Conservation (phyloP, 2,797 vertebrate genomes). For the Epinephelus malabaricus region DNA sequence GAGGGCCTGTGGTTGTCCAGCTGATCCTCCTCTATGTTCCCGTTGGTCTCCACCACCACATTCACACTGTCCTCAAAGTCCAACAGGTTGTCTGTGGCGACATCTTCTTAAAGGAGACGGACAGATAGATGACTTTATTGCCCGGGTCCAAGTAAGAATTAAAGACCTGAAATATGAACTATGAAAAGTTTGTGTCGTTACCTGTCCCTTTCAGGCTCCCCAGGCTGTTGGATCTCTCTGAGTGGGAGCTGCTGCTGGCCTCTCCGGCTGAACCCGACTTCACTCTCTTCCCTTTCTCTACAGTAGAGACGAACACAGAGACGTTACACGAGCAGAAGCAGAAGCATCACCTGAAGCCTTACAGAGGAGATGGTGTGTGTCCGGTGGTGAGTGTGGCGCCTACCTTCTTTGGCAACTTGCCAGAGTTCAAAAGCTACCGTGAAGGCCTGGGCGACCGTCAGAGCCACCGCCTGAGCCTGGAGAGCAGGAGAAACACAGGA, state of each 20-base stretch:
- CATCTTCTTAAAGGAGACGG: conserved; percentile 69
- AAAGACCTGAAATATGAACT: too few species aligned
- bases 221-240: conserved; percentile 76
- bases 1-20: conserved; percentile 79
- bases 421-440: conserved; percentile 95
- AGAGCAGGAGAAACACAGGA: conserved; percentile 1
- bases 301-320: conserved; percentile 12
- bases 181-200: conserved; percentile 62
- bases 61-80: conserved; percentile 87
- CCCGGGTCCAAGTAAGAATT: too few species aligned
- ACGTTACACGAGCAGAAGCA: conserved; percentile 10
- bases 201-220: conserved; percentile 80
- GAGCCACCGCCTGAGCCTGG: conserved; percentile 95
- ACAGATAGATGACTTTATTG: too few species aligned
- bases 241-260: conserved; percentile 75
- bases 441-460: conserved; percentile 97
- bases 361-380: neutral
- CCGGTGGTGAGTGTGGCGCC: conserved; percentile 25
- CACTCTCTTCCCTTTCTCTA: conserved; percentile 91
- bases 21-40: conserved; percentile 63
- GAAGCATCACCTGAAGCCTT: neutral
- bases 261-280: conserved; percentile 87
- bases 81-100: conserved; percentile 89
- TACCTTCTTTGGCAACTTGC: conserved; percentile 95
- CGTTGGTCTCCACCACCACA: conserved; percentile 78